These are phyloP conservation scores for Glyphotaelius pellucidus DNA, from an alignment of 2,888 invertebrate species.

Conservation along the genomic window DNA sequence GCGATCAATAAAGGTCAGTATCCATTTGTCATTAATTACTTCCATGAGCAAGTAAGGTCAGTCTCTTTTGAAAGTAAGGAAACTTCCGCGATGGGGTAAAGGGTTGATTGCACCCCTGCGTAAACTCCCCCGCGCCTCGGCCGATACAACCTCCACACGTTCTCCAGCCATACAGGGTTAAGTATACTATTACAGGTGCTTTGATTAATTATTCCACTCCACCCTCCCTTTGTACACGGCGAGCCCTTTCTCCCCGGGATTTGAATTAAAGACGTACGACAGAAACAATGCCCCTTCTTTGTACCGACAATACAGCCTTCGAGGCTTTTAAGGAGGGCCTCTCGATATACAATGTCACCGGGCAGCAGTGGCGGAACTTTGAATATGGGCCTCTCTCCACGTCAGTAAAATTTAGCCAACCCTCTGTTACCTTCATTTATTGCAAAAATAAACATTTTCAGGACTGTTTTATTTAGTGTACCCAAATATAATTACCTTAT, in stretches of 20 bases:
- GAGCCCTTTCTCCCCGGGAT: constrained; percentile 41
- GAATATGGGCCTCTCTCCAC: not conserved
- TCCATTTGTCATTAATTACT: not conserved
- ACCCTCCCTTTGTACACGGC: constrained; percentile 47
- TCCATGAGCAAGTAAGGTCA: not conserved
- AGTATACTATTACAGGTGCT: constrained; percentile 51
- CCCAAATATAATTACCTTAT: too few species aligned
- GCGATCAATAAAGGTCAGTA: not conserved
- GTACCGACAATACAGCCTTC: constrained; percentile 46
- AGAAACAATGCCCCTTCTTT: constrained; percentile 55
- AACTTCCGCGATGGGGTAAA: not conserved
- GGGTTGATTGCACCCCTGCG: not conserved
- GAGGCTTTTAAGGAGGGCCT: constrained; percentile 46
- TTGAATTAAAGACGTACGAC: constrained; percentile 53
- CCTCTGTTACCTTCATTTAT: too few species aligned
- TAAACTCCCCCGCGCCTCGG: not conserved
- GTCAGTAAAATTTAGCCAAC: not conserved
- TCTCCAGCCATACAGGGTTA: constrained; percentile 4
- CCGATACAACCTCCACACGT: constrained; percentile 15
- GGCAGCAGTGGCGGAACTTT: not conserved
- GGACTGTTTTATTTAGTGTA: too few species aligned
- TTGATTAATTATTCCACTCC: constrained; percentile 58
- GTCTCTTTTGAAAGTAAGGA: not conserved
- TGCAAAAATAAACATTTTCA: too few species aligned
- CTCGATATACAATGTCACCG: constrained; percentile 38